Evolutionary conservation across 2,888 invertebrate genomes (phyloP), one percentile per base, ranked within the genome.

Genomic region (Pardosa pseudoannulata): DNA sequence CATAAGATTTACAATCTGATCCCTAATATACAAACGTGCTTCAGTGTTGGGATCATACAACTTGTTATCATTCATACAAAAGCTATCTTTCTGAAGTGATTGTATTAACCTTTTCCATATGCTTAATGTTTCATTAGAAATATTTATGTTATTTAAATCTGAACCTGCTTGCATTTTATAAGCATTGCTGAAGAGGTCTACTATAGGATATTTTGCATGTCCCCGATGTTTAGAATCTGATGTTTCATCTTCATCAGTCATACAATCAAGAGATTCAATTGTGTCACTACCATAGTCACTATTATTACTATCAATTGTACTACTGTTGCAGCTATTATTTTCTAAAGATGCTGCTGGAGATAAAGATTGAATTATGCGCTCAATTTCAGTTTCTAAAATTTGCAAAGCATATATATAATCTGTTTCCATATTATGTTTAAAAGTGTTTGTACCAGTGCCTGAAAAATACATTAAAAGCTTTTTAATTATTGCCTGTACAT

Each of bases 81-180:
- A 86, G 19, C 81, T 88, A 27, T 89, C 88, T 75, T 89, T 89
- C 19, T 90, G 90, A 29, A 97, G 94, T 0, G 96, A 96, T 1
- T 96, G 95, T 36, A 97, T 96, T 76, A 97, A 91, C 90, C 96
- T 95, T 90, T 95, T 95, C 90, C 97, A 97, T 16, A 96, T 96
- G 89, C 96, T 94, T 0, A 95, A 95, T 0, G 96, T 96, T 91
- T 97, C 96, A 74, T 94, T 93, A 88, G 94, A 94, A 0, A 92
- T 90, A 11, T 89, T 89, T 64, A 91, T 89, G 64, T 74, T 71
- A 9, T 65, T 62, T 6, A 85, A 79, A 31, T 88, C 88, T 27
- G 70, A 64, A 1, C 81, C 65, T 11, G 74, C 23, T 23, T 64
- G 68, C 0, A 68, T 62, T 36, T 67, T 67, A 11, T 73, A 79